Evolutionary conservation across 2,797 vertebrate genomes (phyloP), one percentile per base, ranked within the genome.

Genomic region (Lagodon rhomboides): DNA sequence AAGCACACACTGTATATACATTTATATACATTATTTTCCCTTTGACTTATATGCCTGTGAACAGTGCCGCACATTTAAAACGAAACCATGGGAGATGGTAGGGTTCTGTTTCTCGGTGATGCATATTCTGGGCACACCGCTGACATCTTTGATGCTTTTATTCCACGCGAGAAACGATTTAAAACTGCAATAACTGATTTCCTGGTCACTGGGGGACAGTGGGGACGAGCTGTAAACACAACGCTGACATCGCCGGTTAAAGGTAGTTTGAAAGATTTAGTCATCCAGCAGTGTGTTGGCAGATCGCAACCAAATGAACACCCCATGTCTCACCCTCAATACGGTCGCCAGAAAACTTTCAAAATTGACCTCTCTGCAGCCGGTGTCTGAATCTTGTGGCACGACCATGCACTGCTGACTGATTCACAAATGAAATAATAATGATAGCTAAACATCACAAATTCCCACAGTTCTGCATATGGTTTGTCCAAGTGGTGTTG

Each of bases 1-100:
- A 82, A 55, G 23, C 27, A 58, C 66, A 67, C 49, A 62, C 3
- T 53, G 23, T 25, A 64, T 72, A 23, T 64, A 66, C 50, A 34
- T 34, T 34, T 9, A 1, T 60, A 72, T n/a, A 55, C 6, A 84
- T 75, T 15, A 82, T 68, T 80, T 80, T 73, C 27, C 62, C 18
- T 70, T 27, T 79, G 73, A 83, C 79, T 30, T 30, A 69, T 73
- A 63, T 49, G 54, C 8, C 7, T 30, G 5, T 80, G 38, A 20
- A 23, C 13, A 49, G 4, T 54, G 54, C 16, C 63, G 77, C 73
- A 67, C 17, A 70, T 87, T 77, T 66, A 59, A 69, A 62, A 66
- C 56, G 43, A 74, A 66, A 55, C 41, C 66, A n/a, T 50, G n/a
- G 20, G 54, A 78, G 46, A 67, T 22, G 5, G 18, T 47, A 43